These are phyloP conservation scores for Phoenicopterus ruber DNA, from an alignment of 2,113 vertebrate genomes.

Conservation along the genomic window DNA sequence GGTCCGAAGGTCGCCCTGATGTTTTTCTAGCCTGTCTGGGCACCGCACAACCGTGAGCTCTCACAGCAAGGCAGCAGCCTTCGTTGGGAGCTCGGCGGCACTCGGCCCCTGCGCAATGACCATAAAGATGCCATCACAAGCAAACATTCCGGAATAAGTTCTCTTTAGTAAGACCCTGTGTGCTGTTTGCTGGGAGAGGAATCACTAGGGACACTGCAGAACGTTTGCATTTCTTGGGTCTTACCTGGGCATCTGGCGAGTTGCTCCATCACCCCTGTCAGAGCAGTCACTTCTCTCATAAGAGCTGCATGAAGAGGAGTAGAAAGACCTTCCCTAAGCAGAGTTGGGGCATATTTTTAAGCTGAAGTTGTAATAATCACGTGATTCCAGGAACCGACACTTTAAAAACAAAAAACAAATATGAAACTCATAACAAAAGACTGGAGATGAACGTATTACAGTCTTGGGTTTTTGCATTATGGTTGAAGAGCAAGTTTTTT, in stretches of 20 bases:
- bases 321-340: neutral
- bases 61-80: neutral
- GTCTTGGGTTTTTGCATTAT: neutral
- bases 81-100: neutral
- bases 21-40: no score
- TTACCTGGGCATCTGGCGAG: neutral
- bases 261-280: neutral
- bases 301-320: neutral
- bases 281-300: neutral
- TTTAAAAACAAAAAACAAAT: neutral
- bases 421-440: neutral
- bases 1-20: neutral
- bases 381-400: neutral
- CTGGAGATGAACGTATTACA: no score
- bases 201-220: no score
- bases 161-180: rapidly evolving
- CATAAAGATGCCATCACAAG: neutral
- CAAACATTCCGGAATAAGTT: rapidly evolving
- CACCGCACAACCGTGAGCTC: neutral
- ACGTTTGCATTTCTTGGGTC: neutral
- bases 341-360: rapidly evolving
- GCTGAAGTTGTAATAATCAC: neutral
- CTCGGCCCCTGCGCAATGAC: neutral
- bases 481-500: neutral
- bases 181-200: neutral